Evolutionary conservation across 2,113 vertebrate genomes (phyloP).

Genomic region (Pedetes capensis): DNA sequence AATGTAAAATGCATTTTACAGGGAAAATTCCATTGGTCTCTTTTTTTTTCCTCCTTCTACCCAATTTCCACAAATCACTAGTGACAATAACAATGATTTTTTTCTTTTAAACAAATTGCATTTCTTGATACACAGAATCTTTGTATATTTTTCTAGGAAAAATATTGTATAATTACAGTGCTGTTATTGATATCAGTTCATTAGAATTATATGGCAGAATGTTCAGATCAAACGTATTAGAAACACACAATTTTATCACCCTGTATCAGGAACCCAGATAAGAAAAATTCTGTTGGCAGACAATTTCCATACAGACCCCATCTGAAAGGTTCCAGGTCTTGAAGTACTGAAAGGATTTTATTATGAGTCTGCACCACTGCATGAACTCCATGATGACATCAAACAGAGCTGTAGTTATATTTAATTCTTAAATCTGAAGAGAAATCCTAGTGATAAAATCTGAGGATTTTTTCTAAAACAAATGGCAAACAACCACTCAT

Average conservation of each 20-base stretch:
- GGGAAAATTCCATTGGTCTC: slow-evolving; percentile 16
- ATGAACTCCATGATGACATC: neutral
- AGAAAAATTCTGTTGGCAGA: slow-evolving; percentile 30
- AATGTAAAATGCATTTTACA: slow-evolving; percentile 38
- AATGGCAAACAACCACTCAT: slow-evolving; percentile 64
- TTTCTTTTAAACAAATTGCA: neutral
- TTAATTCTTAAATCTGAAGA: slow-evolving; percentile 53
- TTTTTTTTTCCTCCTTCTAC: neutral
- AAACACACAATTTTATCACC: neutral
- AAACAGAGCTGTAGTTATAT: slow-evolving; percentile 25
- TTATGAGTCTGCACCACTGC: neutral
- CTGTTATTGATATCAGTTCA: neutral
- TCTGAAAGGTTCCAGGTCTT: neutral
- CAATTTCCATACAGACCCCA: neutral
- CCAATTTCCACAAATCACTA: neutral
- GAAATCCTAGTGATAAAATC: slow-evolving; percentile 53
- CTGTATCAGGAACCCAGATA: neutral
- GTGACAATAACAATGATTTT: neutral
- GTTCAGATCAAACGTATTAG: slow-evolving; percentile 1
- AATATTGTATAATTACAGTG: slow-evolving; percentile 11
- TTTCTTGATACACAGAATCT: neutral
- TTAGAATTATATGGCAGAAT: slow-evolving; percentile 17
- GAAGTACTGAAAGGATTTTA: slow-evolving; percentile 1
- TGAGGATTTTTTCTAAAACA: slow-evolving; percentile 62
- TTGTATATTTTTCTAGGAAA: slow-evolving; percentile 35